phyloP scores from a whole-genome alignment of 1,140 invertebrate genomes.

The Oppia nitens region DNA sequence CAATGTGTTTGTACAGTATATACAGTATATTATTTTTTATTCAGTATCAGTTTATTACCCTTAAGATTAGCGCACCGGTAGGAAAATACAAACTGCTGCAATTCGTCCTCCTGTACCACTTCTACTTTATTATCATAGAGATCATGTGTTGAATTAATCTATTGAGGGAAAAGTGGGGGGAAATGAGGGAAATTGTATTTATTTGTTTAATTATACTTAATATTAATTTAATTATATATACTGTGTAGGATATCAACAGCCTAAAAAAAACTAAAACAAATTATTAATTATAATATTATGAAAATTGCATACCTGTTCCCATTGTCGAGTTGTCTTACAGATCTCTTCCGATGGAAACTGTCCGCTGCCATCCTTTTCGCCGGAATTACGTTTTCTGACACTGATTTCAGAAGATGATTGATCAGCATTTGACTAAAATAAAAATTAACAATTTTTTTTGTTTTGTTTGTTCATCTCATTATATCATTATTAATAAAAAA shows the following conservation, averaged over 20 bases:
- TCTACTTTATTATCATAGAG: constrained; percentile 21
- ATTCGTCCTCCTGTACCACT: constrained; percentile 20
- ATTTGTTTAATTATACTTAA: background rate
- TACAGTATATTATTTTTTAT: background rate
- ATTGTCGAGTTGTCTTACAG: constrained; percentile 20
- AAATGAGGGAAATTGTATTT: background rate
- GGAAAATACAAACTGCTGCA: constrained; percentile 22
- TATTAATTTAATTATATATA: background rate
- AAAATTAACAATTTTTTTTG: no score
- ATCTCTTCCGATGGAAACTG: constrained; percentile 22
- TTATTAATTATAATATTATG: background rate
- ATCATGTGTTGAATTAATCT: constrained; percentile 22
- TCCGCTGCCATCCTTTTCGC: background rate
- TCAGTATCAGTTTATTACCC: background rate
- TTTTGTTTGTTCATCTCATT: no score
- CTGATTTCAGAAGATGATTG: no score
- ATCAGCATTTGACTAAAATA: no score
- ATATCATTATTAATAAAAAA: no score
- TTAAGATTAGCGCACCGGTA: constrained; percentile 18
- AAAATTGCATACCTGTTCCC: constrained; percentile 18
- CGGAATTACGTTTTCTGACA: background rate
- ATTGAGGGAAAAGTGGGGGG: background rate
- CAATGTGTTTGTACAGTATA: no score
- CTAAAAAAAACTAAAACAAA: background rate
- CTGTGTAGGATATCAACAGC: background rate